Evolutionary conservation across 2,797 vertebrate species (phyloP).

Genomic region (Phyllotis vaccarum): DNA sequence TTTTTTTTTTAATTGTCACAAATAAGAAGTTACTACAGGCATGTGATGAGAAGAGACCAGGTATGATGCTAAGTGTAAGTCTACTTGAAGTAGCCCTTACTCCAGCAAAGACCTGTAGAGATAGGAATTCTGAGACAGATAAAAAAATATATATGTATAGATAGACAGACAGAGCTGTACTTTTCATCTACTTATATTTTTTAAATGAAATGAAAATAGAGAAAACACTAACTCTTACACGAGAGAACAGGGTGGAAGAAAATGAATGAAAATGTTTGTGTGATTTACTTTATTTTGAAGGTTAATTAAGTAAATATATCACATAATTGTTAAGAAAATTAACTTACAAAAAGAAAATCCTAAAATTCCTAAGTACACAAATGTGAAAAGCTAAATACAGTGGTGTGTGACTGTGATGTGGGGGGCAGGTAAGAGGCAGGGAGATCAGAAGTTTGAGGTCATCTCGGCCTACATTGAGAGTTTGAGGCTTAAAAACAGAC

Average conservation of each 20-base stretch:
- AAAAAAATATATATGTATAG: too few species aligned
- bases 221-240: neutral
- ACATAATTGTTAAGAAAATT: constrained; percentile 44
- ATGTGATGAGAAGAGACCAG: neutral
- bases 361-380: neutral
- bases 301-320: constrained; percentile 2
- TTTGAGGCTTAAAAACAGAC: neutral
- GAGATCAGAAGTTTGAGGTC: neutral
- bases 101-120: neutral
- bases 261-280: neutral
- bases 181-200: neutral
- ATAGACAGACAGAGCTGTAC: neutral
- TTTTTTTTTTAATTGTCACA: neutral
- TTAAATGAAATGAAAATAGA: neutral
- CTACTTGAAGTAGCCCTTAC: neutral
- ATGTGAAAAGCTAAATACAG: neutral
- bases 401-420: neutral
- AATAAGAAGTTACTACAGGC: neutral
- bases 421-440: neutral
- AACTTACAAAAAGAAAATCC: constrained; percentile 18
- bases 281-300: constrained; percentile 29
- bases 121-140: neutral
- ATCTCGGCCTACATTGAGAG: neutral
- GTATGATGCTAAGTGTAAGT: neutral
- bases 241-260: neutral